These are phyloP conservation scores for Chloroclystis v-ata DNA, from an alignment of 2,888 invertebrate species.

Conservation along the genomic window DNA sequence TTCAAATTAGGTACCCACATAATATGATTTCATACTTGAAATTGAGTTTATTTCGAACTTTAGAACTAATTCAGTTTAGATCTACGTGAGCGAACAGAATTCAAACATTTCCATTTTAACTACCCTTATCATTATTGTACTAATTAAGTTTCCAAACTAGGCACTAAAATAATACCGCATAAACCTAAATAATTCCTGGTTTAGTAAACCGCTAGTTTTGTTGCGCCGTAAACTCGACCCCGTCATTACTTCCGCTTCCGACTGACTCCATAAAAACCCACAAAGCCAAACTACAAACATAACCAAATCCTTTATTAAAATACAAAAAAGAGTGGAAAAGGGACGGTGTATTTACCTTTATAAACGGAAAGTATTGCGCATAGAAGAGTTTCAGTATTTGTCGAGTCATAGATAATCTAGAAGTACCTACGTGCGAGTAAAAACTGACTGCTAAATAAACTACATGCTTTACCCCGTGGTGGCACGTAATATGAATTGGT, in stretches of 20 bases:
- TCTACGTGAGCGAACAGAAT: no score
- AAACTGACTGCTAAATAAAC: no score
- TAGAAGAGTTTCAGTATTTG: not conserved
- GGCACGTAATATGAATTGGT: no score
- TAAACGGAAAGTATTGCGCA: slow-evolving; percentile 3
- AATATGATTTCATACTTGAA: no score
- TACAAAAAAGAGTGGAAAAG: not conserved
- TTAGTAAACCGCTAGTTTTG: not conserved
- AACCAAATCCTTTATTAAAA: slow-evolving; percentile 2
- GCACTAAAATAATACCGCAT: no score
- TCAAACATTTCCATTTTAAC: not conserved
- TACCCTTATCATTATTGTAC: not conserved
- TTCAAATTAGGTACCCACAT: no score
- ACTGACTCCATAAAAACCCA: slow-evolving; percentile 1
- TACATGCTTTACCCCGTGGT: no score
- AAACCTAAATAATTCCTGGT: no score
- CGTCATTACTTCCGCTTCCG: not conserved
- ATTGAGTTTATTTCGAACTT: no score
- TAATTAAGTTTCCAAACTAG: no score
- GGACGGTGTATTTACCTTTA: slow-evolving; percentile 2
- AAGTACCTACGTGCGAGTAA: no score
- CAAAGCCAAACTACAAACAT: slow-evolving; percentile 2
- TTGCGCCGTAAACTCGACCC: not conserved
- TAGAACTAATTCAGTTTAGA: no score
- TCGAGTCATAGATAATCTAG: not conserved